A percentile compares a stretch with the other conserved stretches of the same genome.
phyloP scores from a whole-genome alignment of 64 coral and sea anemone genomes.

The Dendronephthya gigantea region DNA sequence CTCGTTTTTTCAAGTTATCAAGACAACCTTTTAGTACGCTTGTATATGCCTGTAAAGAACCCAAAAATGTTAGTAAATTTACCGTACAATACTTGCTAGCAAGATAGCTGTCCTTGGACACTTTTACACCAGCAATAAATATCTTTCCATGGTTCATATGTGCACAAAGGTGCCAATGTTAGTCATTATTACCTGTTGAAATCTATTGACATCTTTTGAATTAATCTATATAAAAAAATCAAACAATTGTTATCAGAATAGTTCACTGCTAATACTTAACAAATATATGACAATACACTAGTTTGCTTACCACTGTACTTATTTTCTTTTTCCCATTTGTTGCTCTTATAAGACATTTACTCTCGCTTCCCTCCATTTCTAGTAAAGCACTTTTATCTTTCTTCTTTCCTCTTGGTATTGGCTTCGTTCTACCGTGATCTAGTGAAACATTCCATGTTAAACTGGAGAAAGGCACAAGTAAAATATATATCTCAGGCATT shows the following conservation, averaged over 20 bases:
- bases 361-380: constrained; percentile 83
- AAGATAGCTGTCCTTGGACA: no score
- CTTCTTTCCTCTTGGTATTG: constrained; percentile 75
- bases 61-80: no score
- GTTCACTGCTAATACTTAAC: neutral
- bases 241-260: neutral
- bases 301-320: constrained; percentile 79
- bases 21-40: constrained; percentile 90
- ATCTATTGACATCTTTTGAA: constrained; percentile 99
- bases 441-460: neutral
- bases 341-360: constrained; percentile 86
- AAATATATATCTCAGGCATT: no score
- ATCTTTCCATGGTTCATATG: no score
- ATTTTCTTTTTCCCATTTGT: constrained; percentile 95
- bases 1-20: constrained; percentile 90
- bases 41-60: constrained; percentile 86
- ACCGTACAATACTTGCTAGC: no score
- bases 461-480: no score
- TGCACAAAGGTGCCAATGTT: no score
- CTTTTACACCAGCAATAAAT: no score
- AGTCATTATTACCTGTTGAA: constrained; percentile 88
- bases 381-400: constrained; percentile 47
- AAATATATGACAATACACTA: neutral
- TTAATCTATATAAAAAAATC: constrained; percentile 62
- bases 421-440: constrained; percentile 90